Conservation (phyloP, 2,797 vertebrate species). For the Sphaeramia orbicularis region DNA sequence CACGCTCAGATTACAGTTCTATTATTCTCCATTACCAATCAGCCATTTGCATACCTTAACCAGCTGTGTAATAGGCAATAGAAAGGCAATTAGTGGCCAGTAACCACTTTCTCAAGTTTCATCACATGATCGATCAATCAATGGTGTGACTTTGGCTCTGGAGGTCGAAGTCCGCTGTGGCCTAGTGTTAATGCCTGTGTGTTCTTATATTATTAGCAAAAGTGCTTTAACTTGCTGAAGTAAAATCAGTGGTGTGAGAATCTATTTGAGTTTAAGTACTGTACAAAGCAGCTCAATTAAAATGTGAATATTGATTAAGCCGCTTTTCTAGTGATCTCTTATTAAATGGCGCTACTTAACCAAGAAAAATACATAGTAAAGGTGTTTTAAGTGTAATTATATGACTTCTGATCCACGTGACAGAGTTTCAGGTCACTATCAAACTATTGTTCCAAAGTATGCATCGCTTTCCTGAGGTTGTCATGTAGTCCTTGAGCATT, state of each 20-base stretch:
- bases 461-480: too few relatives aligned
- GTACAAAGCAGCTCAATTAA: background rate
- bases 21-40: conserved; percentile 62
- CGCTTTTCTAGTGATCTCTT: background rate
- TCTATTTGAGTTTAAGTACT: background rate
- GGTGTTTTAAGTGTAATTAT: too few relatives aligned
- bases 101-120: conserved; percentile 66
- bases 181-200: background rate
- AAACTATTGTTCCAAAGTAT: too few relatives aligned
- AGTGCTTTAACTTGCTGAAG: conserved; percentile 11
- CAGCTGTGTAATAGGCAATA: conserved; percentile 74
- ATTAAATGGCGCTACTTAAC: too few relatives aligned
- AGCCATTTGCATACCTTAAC: conserved; percentile 73
- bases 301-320: conserved; percentile 14
- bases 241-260: background rate
- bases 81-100: conserved; percentile 64
- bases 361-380: too few relatives aligned
- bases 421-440: too few relatives aligned
- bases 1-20: conserved; percentile 45
- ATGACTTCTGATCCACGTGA: too few relatives aligned
- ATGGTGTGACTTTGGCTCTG: conserved; percentile 39
- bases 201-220: background rate
- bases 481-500: too few relatives aligned
- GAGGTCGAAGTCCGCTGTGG: conserved; percentile 16
- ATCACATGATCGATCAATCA: conserved; percentile 71